phyloP scores from a whole-genome alignment of 30 jellyfish, hydroid and myxozoan species.

The Aurelia coerulea region DNA sequence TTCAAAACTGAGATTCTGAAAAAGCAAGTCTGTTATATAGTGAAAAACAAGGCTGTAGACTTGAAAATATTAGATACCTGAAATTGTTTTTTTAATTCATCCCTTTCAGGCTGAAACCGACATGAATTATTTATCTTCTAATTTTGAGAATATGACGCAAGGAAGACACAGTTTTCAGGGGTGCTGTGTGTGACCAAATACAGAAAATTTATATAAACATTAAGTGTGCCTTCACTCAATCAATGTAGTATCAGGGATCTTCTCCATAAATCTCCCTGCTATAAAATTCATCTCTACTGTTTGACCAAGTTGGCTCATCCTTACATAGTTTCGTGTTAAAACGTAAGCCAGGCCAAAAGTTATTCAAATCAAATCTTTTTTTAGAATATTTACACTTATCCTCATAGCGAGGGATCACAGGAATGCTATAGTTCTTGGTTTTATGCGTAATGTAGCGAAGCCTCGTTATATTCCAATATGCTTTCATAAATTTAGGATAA shows the following conservation, averaged over 20 bases:
- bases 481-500: slow-evolving; percentile 74
- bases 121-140: too few species aligned
- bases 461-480: slow-evolving; percentile 74
- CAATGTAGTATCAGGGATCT: background rate
- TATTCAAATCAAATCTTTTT: slow-evolving; percentile 58
- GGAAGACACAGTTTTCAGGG: too few species aligned
- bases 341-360: slow-evolving; percentile 77
- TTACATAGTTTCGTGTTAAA: slow-evolving; percentile 83
- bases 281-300: slow-evolving; percentile 37
- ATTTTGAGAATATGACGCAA: too few species aligned
- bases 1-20: too few species aligned
- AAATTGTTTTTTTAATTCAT: too few species aligned
- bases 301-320: slow-evolving; percentile 83
- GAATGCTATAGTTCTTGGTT: slow-evolving; percentile 36
- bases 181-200: too few species aligned
- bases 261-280: slow-evolving; percentile 76
- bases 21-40: too few species aligned
- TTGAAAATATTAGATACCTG: too few species aligned
- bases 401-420: slow-evolving; percentile 60
- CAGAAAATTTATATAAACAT: too few species aligned
- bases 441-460: background rate
- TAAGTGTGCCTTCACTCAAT: too few species aligned
- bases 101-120: too few species aligned
- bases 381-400: slow-evolving; percentile 47
- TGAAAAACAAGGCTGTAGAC: too few species aligned